Base-by-base conservation (phyloP, 2,888 invertebrate genomes). In the Erpobdella octoculata region DNA sequence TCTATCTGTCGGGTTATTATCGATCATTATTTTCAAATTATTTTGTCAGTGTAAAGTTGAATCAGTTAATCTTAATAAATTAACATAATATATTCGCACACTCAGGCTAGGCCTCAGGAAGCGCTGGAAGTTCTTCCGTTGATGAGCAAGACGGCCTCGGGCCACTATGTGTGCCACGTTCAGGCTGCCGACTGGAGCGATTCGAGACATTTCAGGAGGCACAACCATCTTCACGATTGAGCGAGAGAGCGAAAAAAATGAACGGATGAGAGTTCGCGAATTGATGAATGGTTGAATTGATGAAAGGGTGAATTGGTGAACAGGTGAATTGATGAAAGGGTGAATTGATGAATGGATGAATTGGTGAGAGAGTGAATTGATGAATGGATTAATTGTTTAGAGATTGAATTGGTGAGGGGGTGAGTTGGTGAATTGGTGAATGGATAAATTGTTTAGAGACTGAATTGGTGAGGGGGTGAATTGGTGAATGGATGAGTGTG, bases 91-190 rank as follows among this genome's bases (percentile, higher is more conserved):
- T n/a, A n/a, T 41, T 38, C 9, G 25, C 35, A 21, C 25, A 18
- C 76, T 73, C 75, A 95, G 94, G 93, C 95, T 0, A 85, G 95
- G 72, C 90, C 93, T 2, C 91, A 93, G 84, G 97, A 98, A 85
- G 97, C 98, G 0, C 95, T 92, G 85, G 98, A 98, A 81, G 86
- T 95, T 62, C 86, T 98, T 71, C 98, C 98, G 0, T 91, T 98
- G 76, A 98, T 94, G 87, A 97, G 96, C 85, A 92, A 93, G 79
- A 93, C 95, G 0, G 92, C 94, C 15, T 89, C 90, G 8, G 90
- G 90, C 81, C 91, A 93, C 84, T 96, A 96, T 85, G 80, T 78
- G 9, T 73, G 90, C 0, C 87, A 89, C 1, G 86, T 90, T 25
- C 91, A 90, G 70, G 89, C 90, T 0, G 91, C 90, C n/a, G 96